Evolutionary conservation across 2,113 vertebrate genomes (phyloP).

Genomic region (Morone chrysops): DNA sequence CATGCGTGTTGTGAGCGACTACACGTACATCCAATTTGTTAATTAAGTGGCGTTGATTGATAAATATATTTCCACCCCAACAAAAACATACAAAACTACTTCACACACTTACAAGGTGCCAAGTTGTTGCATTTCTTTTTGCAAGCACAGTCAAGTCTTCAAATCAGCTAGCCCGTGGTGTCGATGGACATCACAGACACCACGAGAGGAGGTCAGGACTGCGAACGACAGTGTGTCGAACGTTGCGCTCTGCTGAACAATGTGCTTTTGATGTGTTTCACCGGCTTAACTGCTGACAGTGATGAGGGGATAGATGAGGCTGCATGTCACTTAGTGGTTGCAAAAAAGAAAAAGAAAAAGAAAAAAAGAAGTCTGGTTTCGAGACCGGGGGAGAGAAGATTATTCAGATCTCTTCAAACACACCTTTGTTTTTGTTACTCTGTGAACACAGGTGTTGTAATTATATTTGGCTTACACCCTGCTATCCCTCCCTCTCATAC

Average conservation of each 20-base stretch:
- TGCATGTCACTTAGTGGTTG: slow-evolving; percentile 58
- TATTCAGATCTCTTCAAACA: slow-evolving; percentile 61
- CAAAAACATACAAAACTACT: neutral
- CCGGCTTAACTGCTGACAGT: slow-evolving; percentile 56
- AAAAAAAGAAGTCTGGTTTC: slow-evolving; percentile 45
- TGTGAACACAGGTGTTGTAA: slow-evolving; percentile 60
- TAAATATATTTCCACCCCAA: neutral
- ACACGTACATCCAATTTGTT: neutral
- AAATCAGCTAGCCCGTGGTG: neutral
- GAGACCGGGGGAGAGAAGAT: slow-evolving; percentile 56
- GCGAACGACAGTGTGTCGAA: slow-evolving; percentile 17
- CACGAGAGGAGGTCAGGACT: slow-evolving; percentile 11
- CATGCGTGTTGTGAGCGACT: neutral
- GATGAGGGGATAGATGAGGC: slow-evolving; percentile 47
- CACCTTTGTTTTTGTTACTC: slow-evolving; percentile 39
- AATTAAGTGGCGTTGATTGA: neutral
- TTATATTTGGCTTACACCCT: slow-evolving; percentile 53
- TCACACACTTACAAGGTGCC: neutral
- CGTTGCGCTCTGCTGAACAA: slow-evolving; percentile 35
- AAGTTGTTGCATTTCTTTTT: neutral
- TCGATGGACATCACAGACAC: neutral
- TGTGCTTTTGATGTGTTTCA: slow-evolving; percentile 56
- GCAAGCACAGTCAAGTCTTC: slow-evolving; percentile 37
- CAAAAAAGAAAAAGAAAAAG: slow-evolving; percentile 6
- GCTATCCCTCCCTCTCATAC: slow-evolving; percentile 59